Evolutionary conservation across 2,888 invertebrate genomes (phyloP).

Genomic region (Cremastinae sp.): DNA sequence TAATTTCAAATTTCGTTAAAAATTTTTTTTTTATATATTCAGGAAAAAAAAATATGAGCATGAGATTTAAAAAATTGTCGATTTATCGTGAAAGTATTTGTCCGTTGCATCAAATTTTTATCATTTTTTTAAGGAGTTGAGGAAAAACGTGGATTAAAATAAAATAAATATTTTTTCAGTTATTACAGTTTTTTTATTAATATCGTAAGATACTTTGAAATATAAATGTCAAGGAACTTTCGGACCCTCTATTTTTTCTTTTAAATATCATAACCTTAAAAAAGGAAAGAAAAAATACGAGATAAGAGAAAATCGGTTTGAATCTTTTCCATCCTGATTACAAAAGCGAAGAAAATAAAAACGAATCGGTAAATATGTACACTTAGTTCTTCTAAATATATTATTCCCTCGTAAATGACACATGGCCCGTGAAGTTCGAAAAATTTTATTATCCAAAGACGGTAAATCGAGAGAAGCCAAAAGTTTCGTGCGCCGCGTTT

Average conservation of each 20-base stretch:
- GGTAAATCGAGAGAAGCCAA: constrained; percentile 1
- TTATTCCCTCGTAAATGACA: constrained; percentile 7
- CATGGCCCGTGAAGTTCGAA: background rate
- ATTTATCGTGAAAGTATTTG: no score
- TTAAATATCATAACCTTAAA: constrained; percentile 64
- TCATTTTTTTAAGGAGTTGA: background rate
- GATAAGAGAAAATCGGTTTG: constrained; percentile 34
- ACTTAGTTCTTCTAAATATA: constrained; percentile 7
- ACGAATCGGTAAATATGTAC: constrained; percentile 1
- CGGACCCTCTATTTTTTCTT: constrained; percentile 68
- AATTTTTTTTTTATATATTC: no score
- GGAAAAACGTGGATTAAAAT: constrained; percentile 10
- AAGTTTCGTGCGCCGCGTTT: background rate
- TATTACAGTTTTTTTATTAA: constrained; percentile 76
- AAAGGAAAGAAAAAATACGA: constrained; percentile 68
- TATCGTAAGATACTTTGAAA: constrained; percentile 76
- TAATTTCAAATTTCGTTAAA: no score
- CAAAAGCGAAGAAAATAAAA: constrained; percentile 10
- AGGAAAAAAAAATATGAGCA: no score
- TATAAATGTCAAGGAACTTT: constrained; percentile 78
- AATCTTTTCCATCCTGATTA: constrained; percentile 10
- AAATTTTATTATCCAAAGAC: constrained; percentile 6
- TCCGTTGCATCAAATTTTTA: no score
- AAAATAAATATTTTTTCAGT: constrained; percentile 55
- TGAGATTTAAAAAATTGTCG: no score